Evolutionary conservation across 2,888 invertebrate species (phyloP).

Genomic region (Xylota sylvarum): DNA sequence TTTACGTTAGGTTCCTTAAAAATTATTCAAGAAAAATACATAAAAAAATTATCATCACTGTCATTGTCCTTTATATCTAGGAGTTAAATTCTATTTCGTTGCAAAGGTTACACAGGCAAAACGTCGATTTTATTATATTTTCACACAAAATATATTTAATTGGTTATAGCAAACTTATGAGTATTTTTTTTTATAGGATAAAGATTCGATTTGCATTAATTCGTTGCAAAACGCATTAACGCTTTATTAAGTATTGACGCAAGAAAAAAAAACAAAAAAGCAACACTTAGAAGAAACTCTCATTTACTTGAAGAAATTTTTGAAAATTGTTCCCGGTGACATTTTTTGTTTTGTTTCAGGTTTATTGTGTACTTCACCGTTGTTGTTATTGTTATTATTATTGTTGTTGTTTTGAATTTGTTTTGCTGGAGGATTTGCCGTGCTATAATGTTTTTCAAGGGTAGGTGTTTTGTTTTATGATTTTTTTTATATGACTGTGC

Average conservation of each 20-base stretch:
- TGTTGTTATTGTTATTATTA: slow-evolving; percentile 75
- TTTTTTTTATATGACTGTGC: neutral
- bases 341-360: slow-evolving; percentile 87
- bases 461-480: slow-evolving; percentile 29
- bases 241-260: too few species aligned
- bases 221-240: neutral
- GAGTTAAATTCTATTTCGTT: neutral
- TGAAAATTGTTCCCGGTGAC: slow-evolving; percentile 95
- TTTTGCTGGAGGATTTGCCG: slow-evolving; percentile 70
- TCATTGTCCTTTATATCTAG: neutral
- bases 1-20: too few species aligned
- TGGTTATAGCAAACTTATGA: slow-evolving; percentile 36
- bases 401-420: slow-evolving; percentile 69
- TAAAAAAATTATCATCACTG: neutral
- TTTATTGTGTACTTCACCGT: slow-evolving; percentile 78
- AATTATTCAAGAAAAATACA: too few species aligned
- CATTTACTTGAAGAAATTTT: slow-evolving; percentile 98
- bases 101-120: slow-evolving; percentile 1
- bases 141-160: slow-evolving; percentile 20
- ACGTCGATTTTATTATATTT: slow-evolving; percentile 11
- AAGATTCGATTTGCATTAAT: neutral
- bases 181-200: neutral
- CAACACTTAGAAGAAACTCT: slow-evolving; percentile 46
- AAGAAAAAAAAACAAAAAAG: slow-evolving; percentile 33
- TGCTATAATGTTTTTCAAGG: slow-evolving; percentile 65